Evolutionary conservation across 2,888 invertebrate species (phyloP).

Genomic region (Drosophila anceps): DNA sequence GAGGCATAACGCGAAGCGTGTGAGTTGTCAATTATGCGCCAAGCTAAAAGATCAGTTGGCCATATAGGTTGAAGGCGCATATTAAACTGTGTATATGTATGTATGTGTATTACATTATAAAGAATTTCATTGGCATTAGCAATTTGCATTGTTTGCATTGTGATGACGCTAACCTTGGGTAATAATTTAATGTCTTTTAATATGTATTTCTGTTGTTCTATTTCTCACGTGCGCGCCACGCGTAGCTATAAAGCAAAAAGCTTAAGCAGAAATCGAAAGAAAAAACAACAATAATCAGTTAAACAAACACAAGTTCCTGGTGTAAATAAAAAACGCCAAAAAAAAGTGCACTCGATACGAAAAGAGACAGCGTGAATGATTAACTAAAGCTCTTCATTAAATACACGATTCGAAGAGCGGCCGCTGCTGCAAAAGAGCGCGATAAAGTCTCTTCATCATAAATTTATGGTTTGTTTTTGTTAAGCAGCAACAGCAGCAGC

Average conservation of each 20-base stretch:
- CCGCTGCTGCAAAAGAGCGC: conserved; percentile 2
- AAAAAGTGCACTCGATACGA: conserved; percentile 34
- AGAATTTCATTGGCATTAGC: conserved; percentile 24
- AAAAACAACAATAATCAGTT: conserved; percentile 5
- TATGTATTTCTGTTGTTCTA: conserved; percentile 70
- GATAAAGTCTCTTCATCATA: conserved; percentile 33
- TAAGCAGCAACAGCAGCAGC: conserved; percentile 9
- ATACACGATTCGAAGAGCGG: conserved; percentile 8
- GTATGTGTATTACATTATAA: conserved; percentile 14
- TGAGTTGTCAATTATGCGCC: conserved; percentile 39
- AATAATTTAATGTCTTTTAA: conserved; percentile 39
- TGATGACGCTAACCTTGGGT: conserved; percentile 49
- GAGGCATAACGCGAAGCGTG: conserved; percentile 32
- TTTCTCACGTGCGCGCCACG: conserved; percentile 59
- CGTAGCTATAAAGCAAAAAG: conserved; percentile 26
- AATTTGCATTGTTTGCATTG: conserved; percentile 6
- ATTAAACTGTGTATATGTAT: conserved; percentile 8
- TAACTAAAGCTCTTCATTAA: conserved; percentile 18
- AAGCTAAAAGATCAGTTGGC: conserved; percentile 19
- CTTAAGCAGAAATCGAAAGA: conserved; percentile 11
- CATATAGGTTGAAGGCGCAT: conserved; percentile 5
- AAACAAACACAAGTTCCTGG: conserved; percentile 18
- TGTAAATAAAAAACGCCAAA: conserved; percentile 10
- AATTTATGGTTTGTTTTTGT: conserved; percentile 55
- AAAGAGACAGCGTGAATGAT: conserved; percentile 6